A percentile compares a stretch with the other conserved stretches of the same genome.
These are phyloP conservation scores for Ptychochromis oligacanthus DNA, from an alignment of 2,113 vertebrate species.

Conservation along the genomic window DNA sequence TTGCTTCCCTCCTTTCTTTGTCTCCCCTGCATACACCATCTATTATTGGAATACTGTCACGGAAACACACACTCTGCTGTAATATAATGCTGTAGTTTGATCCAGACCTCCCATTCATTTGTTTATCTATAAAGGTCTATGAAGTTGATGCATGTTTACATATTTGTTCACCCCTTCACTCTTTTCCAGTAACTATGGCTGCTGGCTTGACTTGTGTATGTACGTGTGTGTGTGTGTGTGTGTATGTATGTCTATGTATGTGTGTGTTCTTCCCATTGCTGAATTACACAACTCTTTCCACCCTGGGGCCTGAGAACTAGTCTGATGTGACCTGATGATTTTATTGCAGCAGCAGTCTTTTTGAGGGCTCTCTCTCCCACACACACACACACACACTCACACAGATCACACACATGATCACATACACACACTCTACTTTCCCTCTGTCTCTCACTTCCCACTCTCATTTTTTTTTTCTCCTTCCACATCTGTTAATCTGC, in stretches of 20 bases:
- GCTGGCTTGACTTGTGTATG: constrained; percentile 22
- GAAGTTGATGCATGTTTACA: constrained; percentile 76
- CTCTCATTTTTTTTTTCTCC: constrained; percentile 41
- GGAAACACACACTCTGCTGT: constrained; percentile 59
- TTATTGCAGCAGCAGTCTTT: constrained; percentile 76
- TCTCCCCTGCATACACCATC: constrained; percentile 19
- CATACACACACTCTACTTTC: constrained; percentile 24
- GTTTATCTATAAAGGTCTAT: constrained; percentile 76
- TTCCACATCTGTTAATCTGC: constrained; percentile 81
- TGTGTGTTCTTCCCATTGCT: constrained; percentile 46
- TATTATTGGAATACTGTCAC: constrained; percentile 62
- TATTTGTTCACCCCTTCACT: constrained; percentile 76
- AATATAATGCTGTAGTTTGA: constrained; percentile 66
- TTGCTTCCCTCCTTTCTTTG: constrained; percentile 12
- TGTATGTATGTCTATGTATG: constrained; percentile 18
- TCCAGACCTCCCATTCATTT: constrained; percentile 79
- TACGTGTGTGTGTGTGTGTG: not conserved
- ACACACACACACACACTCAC: constrained; percentile 11
- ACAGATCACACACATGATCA: constrained; percentile 1
- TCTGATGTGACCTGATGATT: constrained; percentile 82
- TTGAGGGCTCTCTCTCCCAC: constrained; percentile 57
- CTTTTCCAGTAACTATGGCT: constrained; percentile 73
- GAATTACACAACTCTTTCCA: constrained; percentile 82
- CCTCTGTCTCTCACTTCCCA: constrained; percentile 54
- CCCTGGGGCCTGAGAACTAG: constrained; percentile 74